A percentile compares a stretch with the other conserved stretches of the same genome.
Conservation (phyloP, 1,140 invertebrate genomes). For the Atta colombica region DNA sequence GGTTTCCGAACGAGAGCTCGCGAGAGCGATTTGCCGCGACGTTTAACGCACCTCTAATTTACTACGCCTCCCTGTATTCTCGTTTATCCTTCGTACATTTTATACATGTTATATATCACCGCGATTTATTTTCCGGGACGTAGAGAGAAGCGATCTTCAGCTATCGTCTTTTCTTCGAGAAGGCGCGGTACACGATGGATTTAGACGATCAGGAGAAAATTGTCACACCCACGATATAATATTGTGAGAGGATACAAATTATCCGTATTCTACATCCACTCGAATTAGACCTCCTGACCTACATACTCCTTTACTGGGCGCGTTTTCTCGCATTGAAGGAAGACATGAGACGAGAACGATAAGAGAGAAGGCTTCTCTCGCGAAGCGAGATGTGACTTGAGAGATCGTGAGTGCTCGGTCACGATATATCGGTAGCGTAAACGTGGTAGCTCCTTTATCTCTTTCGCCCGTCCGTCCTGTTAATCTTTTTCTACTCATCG, state of each 20-base stretch:
- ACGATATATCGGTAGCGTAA: slow-evolving; percentile 27
- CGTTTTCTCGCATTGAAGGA: neutral
- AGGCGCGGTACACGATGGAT: neutral
- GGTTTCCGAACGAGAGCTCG: slow-evolving; percentile 61
- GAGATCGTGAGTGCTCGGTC: slow-evolving; percentile 1
- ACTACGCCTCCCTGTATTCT: slow-evolving; percentile 47
- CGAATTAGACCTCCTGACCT: slow-evolving; percentile 60
- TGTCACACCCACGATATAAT: slow-evolving; percentile 50
- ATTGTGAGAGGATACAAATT: slow-evolving; percentile 31
- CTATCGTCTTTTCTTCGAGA: slow-evolving; percentile 1
- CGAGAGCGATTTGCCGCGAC: slow-evolving; percentile 11
- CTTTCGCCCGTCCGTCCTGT: neutral
- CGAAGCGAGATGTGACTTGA: neutral
- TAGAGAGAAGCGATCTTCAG: neutral
- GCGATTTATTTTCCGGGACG: slow-evolving; percentile 36
- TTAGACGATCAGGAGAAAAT: slow-evolving; percentile 29
- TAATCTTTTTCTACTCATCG: slow-evolving; percentile 7
- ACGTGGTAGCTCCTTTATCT: slow-evolving; percentile 22
- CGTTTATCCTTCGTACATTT: slow-evolving; percentile 42
- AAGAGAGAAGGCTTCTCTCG: neutral
- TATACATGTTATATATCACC: slow-evolving; percentile 27
- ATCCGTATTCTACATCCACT: slow-evolving; percentile 11
- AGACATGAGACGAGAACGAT: neutral
- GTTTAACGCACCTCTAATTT: slow-evolving; percentile 60
- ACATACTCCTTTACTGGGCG: slow-evolving; percentile 26